A percentile compares a stretch with the other conserved stretches of the same genome.
These are phyloP conservation scores for Tachina fera DNA, from an alignment of 2,888 invertebrate species.

Conservation along the genomic window DNA sequence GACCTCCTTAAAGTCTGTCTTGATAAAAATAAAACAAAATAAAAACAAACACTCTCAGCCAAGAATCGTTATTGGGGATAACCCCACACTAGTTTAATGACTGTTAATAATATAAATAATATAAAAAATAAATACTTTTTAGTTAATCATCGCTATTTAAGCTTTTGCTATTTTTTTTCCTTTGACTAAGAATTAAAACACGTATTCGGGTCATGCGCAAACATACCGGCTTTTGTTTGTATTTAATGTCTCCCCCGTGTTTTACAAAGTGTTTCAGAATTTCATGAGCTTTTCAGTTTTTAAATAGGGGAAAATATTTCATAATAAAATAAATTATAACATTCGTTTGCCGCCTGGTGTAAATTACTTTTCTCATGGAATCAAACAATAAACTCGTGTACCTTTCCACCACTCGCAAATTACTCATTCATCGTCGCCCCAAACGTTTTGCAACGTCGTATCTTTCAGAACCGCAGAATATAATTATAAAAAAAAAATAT, in stretches of 20 bases:
- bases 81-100: constrained; percentile 21
- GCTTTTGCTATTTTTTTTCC: neutral
- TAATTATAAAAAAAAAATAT: neutral
- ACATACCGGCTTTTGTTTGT: constrained; percentile 12
- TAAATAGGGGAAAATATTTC: neutral
- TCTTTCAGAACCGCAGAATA: constrained; percentile 13
- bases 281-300: neutral
- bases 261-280: constrained; percentile 10
- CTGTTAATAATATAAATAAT: neutral
- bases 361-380: constrained; percentile 25
- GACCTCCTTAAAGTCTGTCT: neutral
- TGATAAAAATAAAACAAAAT: neutral
- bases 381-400: constrained; percentile 2
- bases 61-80: constrained; percentile 34
- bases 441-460: neutral
- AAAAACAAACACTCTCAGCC: neutral
- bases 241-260: neutral
- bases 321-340: neutral
- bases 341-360: neutral
- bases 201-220: constrained; percentile 12
- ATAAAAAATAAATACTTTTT: neutral
- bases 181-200: neutral
- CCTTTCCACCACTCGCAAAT: neutral
- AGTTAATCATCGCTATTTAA: neutral
- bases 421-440: neutral